Percentiles rank a stretch among this genome's conserved stretches.
These are phyloP conservation scores for Coryphaenoides rupestris DNA, from an alignment of 2,113 vertebrate species.

Conservation along the genomic window DNA sequence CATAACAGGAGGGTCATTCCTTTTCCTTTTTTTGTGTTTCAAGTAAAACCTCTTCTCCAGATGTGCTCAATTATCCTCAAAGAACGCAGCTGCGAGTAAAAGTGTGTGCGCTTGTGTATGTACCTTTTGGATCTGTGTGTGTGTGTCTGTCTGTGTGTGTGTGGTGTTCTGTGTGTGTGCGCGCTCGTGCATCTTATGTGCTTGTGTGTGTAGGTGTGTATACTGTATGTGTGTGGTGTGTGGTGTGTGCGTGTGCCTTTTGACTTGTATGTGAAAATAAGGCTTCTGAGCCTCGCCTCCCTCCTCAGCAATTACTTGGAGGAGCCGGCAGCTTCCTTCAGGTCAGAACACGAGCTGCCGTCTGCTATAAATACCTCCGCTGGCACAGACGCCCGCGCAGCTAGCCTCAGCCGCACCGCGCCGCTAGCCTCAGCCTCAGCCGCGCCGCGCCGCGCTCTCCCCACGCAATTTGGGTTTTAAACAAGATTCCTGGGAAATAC, in stretches of 20 bases:
- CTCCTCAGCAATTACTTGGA: neutral
- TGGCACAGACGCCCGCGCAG: neutral
- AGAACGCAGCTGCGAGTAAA: slow-evolving; percentile 33
- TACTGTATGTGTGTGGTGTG: slow-evolving; percentile 6
- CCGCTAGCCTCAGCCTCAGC: neutral
- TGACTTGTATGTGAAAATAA: too few relatives aligned
- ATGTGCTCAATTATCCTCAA: slow-evolving; percentile 46
- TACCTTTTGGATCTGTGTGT: slow-evolving; percentile 2
- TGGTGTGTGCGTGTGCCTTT: too few relatives aligned
- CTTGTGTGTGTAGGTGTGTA: slow-evolving; percentile 1
- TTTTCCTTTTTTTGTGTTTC: slow-evolving; percentile 23
- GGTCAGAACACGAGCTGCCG: slow-evolving; percentile 11
- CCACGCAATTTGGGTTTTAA: neutral
- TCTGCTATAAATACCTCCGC: slow-evolving; percentile 12
- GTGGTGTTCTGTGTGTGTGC: slow-evolving; percentile 18
- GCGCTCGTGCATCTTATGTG: slow-evolving; percentile 10
- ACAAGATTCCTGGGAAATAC: neutral
- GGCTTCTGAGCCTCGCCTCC: slow-evolving; percentile 1
- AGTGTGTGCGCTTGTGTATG: slow-evolving; percentile 5
- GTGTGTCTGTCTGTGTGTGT: too few relatives aligned
- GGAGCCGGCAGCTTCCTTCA: slow-evolving; percentile 3
- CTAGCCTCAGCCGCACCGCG: too few relatives aligned
- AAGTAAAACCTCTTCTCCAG: slow-evolving; percentile 37
- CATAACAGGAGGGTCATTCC: neutral
- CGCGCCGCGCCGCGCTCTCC: too few relatives aligned